A percentile compares a stretch with the other conserved stretches of the same genome.
Evolutionary conservation across 2,797 vertebrate species (phyloP).

Genomic region (Xenops minutus): DNA sequence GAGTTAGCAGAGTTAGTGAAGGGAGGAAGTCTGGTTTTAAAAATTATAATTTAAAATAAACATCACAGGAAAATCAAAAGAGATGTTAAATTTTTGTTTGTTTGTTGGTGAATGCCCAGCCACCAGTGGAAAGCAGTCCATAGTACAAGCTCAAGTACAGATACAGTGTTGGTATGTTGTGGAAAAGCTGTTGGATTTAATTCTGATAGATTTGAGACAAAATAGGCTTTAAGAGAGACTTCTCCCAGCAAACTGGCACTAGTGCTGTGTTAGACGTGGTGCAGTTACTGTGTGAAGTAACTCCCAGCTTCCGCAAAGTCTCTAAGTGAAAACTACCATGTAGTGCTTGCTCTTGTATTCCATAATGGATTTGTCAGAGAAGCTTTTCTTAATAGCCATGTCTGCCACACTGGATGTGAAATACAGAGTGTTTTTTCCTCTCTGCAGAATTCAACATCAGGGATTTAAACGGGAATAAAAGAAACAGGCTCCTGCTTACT

Average conservation of each 20-base stretch:
- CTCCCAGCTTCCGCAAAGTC: background rate
- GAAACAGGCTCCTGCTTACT: background rate
- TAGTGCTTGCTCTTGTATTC: background rate
- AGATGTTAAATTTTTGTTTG: background rate
- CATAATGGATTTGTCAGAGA: background rate
- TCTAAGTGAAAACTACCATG: background rate
- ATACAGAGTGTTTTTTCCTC: background rate
- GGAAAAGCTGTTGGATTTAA: background rate
- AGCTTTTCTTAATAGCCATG: background rate
- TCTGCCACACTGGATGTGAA: background rate
- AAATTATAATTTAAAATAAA: background rate
- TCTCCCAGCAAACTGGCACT: background rate
- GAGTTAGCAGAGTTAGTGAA: background rate
- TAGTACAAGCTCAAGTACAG: background rate
- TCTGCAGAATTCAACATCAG: background rate
- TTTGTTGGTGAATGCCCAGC: slow-evolving; percentile 40
- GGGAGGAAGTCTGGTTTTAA: background rate
- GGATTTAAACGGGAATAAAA: background rate
- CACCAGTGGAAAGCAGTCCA: background rate
- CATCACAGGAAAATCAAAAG: background rate
- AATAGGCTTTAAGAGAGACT: background rate
- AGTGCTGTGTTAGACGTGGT: background rate
- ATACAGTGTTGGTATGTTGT: background rate
- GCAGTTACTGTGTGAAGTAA: background rate
- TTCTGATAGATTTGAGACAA: background rate